Evolutionary conservation across 1,140 invertebrate species (phyloP), one percentile per base, ranked within the genome.

Genomic region (Papilio aristodemus): DNA sequence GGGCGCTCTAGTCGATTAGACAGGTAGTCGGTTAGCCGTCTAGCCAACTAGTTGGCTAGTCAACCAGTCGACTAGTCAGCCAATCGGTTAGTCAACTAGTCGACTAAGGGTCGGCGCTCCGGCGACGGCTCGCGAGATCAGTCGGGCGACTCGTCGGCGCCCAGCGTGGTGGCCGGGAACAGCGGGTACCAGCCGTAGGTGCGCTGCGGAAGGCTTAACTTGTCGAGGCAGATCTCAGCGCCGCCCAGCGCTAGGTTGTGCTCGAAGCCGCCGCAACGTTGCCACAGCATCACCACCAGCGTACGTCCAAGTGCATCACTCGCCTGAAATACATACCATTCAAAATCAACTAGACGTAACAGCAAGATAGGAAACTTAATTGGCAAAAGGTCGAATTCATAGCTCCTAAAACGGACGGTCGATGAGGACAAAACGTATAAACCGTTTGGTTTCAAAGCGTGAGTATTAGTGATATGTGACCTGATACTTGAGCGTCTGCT

Each of bases 151-250:
- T 87, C 89, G 79, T 89, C 87, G 71, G 80, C 82, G 59, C 80
- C 86, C 50, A 91, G 82, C 60, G 87, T 85, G 6, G 83, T 85
- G 68, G 89, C 96, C 8, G 96, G 96, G 87, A 97, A 97, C 62
- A 98, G 92, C 73, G 96, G 96, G 91, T 98, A 98, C 97, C 97
- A 98, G 43, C 95, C 95, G 67, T 95, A 94, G 22, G 95, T 96
- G 58, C 96, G 93, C 81, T 95, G 94, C 13, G 95, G 94, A 13
- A 97, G 92, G 25, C 96, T 94, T 43, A 98, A 90, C 73, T 94
- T 93, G 83, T 97, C 96, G 64, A 98, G 92, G 67, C 95, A 94
- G 70, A 98, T 94, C 87, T 97, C 96, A 0, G 95, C 96, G 22
- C 97, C 97, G 11, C 97, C 97, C 36, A 98, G 89, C 1, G 96